Evolutionary conservation across 1,140 invertebrate genomes (phyloP).

Genomic region (Lamellibrachia luymesi): DNA sequence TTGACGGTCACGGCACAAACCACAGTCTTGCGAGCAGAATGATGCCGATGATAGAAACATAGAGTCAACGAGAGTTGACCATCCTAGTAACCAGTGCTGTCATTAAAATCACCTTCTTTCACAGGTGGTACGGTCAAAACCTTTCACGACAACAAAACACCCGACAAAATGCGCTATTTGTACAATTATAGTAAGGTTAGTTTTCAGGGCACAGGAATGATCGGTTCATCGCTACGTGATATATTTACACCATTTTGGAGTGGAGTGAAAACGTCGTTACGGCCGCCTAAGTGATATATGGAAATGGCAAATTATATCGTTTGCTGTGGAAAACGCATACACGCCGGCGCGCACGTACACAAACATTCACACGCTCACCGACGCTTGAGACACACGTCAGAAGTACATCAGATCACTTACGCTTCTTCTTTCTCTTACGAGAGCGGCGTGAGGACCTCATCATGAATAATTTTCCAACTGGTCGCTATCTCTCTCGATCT

Average conservation of each 20-base stretch:
- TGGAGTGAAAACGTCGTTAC: neutral
- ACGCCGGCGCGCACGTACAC: neutral
- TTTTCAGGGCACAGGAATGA: neutral
- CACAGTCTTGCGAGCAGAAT: too few relatives aligned
- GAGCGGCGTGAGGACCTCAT: too few relatives aligned
- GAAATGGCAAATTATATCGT: neutral
- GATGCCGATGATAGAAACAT: neutral
- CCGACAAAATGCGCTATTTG: neutral
- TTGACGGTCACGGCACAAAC: too few relatives aligned
- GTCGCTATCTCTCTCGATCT: too few relatives aligned
- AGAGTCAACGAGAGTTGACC: neutral
- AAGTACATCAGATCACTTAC: too few relatives aligned
- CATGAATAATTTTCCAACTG: too few relatives aligned
- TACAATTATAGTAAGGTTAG: neutral
- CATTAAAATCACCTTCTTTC: neutral
- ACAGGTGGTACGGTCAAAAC: neutral
- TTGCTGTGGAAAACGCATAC: neutral
- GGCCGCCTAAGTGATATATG: neutral
- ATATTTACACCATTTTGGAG: neutral
- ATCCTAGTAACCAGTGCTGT: neutral
- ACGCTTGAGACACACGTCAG: neutral
- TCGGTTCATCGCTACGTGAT: neutral
- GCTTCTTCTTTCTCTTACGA: too few relatives aligned
- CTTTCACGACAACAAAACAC: neutral
- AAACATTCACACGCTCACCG: neutral